Evolutionary conservation across 92 coral and sea anemone genomes (phyloP).

Genomic region (Phenganax stokvisi): DNA sequence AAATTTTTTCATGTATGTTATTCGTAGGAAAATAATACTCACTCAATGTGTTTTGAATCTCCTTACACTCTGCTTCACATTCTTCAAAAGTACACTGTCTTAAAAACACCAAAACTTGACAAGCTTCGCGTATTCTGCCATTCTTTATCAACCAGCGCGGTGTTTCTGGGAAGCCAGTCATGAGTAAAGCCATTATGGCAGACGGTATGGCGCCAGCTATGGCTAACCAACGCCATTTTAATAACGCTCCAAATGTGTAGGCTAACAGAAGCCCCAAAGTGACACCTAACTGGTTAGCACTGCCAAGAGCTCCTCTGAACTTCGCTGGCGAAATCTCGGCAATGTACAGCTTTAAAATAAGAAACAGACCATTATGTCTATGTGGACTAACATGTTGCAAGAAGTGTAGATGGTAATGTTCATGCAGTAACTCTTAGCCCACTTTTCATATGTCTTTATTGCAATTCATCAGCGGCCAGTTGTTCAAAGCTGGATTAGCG

Average conservation of each 20-base stretch:
- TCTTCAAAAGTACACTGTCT: conserved; percentile 57
- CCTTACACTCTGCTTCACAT: conserved; percentile 62
- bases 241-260: conserved; percentile 50
- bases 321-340: conserved; percentile 72
- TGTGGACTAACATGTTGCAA: not conserved
- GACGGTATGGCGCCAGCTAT: conserved; percentile 66
- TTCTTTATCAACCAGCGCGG: conserved; percentile 79
- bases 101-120: conserved; percentile 58
- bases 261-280: conserved; percentile 58
- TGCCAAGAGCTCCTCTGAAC: conserved; percentile 68
- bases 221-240: conserved; percentile 81
- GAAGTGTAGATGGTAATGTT: not conserved
- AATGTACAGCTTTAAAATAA: conserved; percentile 63
- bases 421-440: not conserved
- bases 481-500: too few species aligned
- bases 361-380: not conserved
- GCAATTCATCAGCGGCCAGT: too few species aligned
- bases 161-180: conserved; percentile 82
- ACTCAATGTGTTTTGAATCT: conserved; percentile 71
- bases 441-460: too few species aligned
- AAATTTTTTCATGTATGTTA: not conserved
- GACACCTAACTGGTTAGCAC: conserved; percentile 62
- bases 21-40: conserved; percentile 9
- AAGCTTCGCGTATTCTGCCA: conserved; percentile 61
- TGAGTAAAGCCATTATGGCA: conserved; percentile 55